Base-by-base conservation (phyloP, 2,797 vertebrate species). In the Synaphobranchus kaupii region DNA sequence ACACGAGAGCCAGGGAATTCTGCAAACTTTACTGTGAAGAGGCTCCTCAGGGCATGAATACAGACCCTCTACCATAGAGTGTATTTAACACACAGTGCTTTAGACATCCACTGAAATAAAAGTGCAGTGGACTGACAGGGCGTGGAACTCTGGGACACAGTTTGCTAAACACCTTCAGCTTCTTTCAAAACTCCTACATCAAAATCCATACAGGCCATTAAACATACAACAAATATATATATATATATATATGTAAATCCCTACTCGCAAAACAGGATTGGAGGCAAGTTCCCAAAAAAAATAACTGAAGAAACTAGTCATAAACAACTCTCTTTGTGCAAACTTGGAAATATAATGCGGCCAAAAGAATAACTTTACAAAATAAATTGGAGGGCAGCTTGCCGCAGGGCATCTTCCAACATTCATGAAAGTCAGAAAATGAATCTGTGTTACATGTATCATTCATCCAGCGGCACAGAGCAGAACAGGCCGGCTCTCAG, bases 1-100 rank as follows among this genome's bases (percentile, higher is more conserved):
- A 90, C 88, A 88, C 39, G 85, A 85, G 86, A 87, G 90, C 89
- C 89, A 90, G 88, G 52, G 85, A 20, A 34, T 76, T 89, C 89
- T 76, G 76, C 48, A 56, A 84, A 58, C 7, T 34, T 31, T 56
- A 56, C 25, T 15, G 22, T 54, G 83, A 80, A 83, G 48, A 52
- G 48, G 66, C 83, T 85, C 83, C 44, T 47, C 60, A 68, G 60
- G 86, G 60, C 47, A 25, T 48, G 86, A 85, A 85, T 71, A 87
- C 85, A 89, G 22, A 85, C 31, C 31, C 48, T 25, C 0, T n/a
- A 22, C 54, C 54, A 39, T 0, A 2, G 54, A n/a, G n/a, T 28
- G n/a, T 28, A 25, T n/a, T 68, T 68, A 68, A 68, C 63, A 68
- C 63, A 68, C 63, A 9, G 22, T 20, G 60, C 20, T 25, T 63